phyloP scores from a whole-genome alignment of 2,888 invertebrate species.

The Cerastoderma edule region DNA sequence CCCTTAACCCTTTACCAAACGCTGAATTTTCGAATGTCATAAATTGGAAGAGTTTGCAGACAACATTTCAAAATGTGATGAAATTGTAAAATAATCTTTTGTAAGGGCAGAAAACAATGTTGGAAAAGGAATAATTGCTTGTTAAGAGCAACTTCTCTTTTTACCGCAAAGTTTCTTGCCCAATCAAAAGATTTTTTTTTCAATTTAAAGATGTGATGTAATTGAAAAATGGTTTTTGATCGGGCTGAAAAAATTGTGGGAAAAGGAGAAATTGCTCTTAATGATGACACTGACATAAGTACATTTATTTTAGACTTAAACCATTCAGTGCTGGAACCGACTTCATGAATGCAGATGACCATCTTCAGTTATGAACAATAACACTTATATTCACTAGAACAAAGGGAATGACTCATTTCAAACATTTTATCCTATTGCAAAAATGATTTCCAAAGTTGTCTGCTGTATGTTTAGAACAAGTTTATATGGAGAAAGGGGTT shows the following conservation, averaged over 20 bases:
- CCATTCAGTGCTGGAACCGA: too few species aligned
- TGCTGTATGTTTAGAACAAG: not conserved
- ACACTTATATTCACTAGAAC: too few species aligned
- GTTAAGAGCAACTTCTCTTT: not conserved
- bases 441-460: slow-evolving; percentile 9
- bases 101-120: not conserved
- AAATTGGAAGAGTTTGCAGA: too few species aligned
- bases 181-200: not conserved
- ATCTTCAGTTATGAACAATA: too few species aligned
- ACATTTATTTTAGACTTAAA: too few species aligned
- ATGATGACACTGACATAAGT: too few species aligned
- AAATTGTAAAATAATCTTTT: not conserved
- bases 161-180: not conserved
- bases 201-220: not conserved
- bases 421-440: slow-evolving; percentile 9
- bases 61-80: too few species aligned
- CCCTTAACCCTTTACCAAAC: too few species aligned
- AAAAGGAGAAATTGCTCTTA: slow-evolving; percentile 10
- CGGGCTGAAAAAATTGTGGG: not conserved
- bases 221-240: not conserved
- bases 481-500: not conserved
- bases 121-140: not conserved
- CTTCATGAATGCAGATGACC: too few species aligned
- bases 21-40: too few species aligned
- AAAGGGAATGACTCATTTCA: too few species aligned